phyloP scores from a whole-genome alignment of 2,888 invertebrate genomes.

The Masnerella sp. region DNA sequence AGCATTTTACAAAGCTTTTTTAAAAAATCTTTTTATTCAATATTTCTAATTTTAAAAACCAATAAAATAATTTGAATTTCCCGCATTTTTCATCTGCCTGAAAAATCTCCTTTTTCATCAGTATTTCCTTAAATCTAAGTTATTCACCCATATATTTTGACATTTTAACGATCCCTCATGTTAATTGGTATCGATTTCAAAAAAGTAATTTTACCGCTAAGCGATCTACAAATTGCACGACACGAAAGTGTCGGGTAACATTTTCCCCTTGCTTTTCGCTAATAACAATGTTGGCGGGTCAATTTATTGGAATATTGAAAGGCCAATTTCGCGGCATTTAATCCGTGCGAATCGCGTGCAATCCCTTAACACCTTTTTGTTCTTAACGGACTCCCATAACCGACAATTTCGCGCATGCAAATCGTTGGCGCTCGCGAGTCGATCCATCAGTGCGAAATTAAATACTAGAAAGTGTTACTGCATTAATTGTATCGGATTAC shows the following conservation, averaged over 20 bases:
- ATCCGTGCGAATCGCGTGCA: conserved; percentile 31
- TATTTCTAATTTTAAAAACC: no score
- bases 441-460: conserved; percentile 32
- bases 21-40: no score
- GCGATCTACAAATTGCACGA: conserved; percentile 45
- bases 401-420: conserved; percentile 49
- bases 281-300: conserved; percentile 44
- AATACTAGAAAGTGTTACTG: conserved; percentile 51
- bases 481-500: conserved; percentile 46
- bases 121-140: no score
- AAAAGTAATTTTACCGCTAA: no score
- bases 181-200: no score
- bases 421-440: conserved; percentile 10
- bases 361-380: conserved; percentile 36
- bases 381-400: conserved; percentile 34
- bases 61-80: no score
- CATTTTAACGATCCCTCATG: no score
- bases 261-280: conserved; percentile 24
- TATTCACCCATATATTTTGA: no score
- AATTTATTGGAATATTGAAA: conserved; percentile 54
- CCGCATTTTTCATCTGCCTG: no score
- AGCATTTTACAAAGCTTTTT: no score
- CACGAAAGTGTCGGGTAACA: conserved; percentile 43
- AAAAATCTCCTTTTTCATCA: no score
- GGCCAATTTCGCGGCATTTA: conserved; percentile 36